Percentiles rank a stretch among this genome's conserved stretches.
Conservation (phyloP, 2,113 vertebrate genomes). For the Thamnaconus septentrionalis region DNA sequence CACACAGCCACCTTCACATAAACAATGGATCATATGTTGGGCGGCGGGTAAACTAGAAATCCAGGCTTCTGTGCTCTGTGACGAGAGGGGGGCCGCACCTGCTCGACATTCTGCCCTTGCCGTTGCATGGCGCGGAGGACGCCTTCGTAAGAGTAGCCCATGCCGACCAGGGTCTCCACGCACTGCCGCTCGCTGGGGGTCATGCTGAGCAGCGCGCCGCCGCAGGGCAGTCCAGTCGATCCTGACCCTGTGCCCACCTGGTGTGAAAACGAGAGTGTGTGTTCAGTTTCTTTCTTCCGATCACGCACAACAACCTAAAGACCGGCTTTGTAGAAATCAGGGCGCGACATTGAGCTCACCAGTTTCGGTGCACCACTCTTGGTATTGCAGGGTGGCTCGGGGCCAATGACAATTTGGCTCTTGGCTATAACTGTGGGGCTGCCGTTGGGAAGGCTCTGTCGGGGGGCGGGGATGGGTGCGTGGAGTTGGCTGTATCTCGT, state of each 20-base stretch:
- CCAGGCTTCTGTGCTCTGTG: not conserved
- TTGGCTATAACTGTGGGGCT: constrained; percentile 58
- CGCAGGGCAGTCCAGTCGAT: constrained; percentile 47
- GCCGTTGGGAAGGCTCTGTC: constrained; percentile 77
- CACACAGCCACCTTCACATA: too few relatives aligned
- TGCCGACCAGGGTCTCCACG: constrained; percentile 88
- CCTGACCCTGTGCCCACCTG: constrained; percentile 58
- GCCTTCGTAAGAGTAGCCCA: constrained; percentile 92
- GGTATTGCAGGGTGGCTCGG: constrained; percentile 43
- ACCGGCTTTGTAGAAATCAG: not conserved
- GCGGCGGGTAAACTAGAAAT: too few relatives aligned
- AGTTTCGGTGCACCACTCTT: constrained; percentile 67
- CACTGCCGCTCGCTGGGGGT: constrained; percentile 88
- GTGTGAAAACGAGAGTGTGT: not conserved
- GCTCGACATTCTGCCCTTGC: constrained; percentile 94
- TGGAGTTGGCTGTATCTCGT: constrained; percentile 40
- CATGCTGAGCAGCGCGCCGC: constrained; percentile 76
- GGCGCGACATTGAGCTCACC: constrained; percentile 45
- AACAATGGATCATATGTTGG: too few relatives aligned
- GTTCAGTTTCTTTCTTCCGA: not conserved
- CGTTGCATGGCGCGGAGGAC: constrained; percentile 95
- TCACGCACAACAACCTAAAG: not conserved
- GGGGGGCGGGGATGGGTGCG: constrained; percentile 50
- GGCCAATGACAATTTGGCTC: constrained; percentile 54
- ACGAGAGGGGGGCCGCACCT: constrained; percentile 72